A percentile compares a stretch with the other conserved stretches of the same genome.
phyloP scores from a whole-genome alignment of 2,888 invertebrate species.

The Plusia festucae region DNA sequence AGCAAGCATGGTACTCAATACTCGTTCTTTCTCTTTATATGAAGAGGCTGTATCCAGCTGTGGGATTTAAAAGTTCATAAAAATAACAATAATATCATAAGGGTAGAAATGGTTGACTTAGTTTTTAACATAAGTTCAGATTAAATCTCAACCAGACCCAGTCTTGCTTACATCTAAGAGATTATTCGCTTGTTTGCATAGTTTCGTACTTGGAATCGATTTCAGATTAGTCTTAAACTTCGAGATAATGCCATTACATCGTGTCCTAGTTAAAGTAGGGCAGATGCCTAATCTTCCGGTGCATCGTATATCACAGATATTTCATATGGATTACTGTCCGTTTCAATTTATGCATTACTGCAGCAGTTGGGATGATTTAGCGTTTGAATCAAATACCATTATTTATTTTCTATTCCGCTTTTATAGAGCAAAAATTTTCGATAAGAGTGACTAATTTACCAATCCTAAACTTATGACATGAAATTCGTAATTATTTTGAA shows the following conservation, averaged over 20 bases:
- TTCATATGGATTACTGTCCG: conserved; percentile 48
- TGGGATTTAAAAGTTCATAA: no score
- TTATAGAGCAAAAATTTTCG: conserved; percentile 17
- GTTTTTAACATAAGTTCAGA: background rate
- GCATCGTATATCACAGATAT: conserved; percentile 52
- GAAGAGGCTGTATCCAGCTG: no score
- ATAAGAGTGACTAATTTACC: conserved; percentile 29
- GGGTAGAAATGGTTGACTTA: background rate
- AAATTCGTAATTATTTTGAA: background rate
- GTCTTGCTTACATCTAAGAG: conserved; percentile 28
- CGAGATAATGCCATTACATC: conserved; percentile 39
- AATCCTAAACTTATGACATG: background rate
- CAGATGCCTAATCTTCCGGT: conserved; percentile 48
- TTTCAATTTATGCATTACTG: conserved; percentile 50
- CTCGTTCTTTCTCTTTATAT: no score
- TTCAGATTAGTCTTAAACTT: conserved; percentile 48
- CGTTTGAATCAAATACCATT: conserved; percentile 16
- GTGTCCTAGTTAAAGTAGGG: conserved; percentile 47
- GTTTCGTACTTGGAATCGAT: conserved; percentile 47
- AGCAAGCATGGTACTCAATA: no score
- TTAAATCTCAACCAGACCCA: conserved; percentile 41
- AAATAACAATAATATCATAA: background rate
- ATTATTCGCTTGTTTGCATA: conserved; percentile 43
- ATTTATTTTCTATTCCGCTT: conserved; percentile 37
- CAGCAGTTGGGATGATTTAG: conserved; percentile 40